Conservation (phyloP, 2,113 vertebrate species). For the Clarias magur region DNA sequence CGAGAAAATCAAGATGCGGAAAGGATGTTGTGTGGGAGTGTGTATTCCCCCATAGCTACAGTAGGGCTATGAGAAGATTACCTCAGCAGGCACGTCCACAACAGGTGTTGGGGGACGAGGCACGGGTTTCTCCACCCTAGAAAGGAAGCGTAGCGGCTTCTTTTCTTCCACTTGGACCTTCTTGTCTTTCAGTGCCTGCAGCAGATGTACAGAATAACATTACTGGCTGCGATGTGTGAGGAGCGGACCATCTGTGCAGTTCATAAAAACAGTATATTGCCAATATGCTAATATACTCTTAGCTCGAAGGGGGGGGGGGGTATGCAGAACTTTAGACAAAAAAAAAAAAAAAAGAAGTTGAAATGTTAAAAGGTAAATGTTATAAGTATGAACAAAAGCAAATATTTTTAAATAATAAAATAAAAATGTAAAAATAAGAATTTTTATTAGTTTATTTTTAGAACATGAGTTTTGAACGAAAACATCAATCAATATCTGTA, state of each 20-base stretch:
- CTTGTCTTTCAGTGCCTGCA: slow-evolving; percentile 75
- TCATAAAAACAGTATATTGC: not conserved
- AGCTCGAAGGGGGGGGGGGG: not conserved
- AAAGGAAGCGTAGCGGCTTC: slow-evolving; percentile 70
- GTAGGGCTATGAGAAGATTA: slow-evolving; percentile 60
- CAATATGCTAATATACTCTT: not conserved
- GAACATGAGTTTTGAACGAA: not conserved
- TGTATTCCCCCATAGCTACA: not conserved
- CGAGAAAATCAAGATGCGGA: not conserved
- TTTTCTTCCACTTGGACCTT: slow-evolving; percentile 62
- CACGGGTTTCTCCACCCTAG: slow-evolving; percentile 71
- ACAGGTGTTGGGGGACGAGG: slow-evolving; percentile 77
- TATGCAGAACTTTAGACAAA: not conserved
- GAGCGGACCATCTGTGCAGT: not conserved
- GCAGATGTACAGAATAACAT: not conserved
- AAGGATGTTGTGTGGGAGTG: not conserved
- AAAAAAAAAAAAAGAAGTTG: not conserved
- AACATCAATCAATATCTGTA: not conserved
- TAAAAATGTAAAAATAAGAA: too few relatives aligned
- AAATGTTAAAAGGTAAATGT: not conserved
- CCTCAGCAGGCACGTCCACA: slow-evolving; percentile 74
- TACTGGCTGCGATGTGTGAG: not conserved
- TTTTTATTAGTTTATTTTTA: too few relatives aligned
- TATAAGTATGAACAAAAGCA: not conserved
- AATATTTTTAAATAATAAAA: not conserved